Evolutionary conservation across 2,113 vertebrate species (phyloP), one percentile per base, ranked within the genome.

Genomic region (Leucoraja erinaceus): DNA sequence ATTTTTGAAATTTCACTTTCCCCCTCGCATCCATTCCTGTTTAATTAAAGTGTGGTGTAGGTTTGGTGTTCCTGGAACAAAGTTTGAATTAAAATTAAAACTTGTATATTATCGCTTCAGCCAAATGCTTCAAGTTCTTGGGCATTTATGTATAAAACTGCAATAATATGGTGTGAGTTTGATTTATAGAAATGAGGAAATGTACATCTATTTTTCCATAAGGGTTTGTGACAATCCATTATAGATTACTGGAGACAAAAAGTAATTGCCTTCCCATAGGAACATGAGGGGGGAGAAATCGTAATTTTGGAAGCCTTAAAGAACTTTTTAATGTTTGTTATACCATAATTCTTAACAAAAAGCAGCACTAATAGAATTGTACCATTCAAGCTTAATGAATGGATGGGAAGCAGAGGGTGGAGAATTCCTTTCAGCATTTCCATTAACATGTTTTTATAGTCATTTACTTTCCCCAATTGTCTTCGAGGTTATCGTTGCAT

Each of bases 41-140:
- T 72, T 72, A 47, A 16, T 18, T 72, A 72, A 20, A 0, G 70
- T 72, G 70, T 72, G 70, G 70, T 20, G 16, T 22, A 1, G 68
- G 68, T 4, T 12, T 70, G 68, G 68, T 72, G 70, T 72, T 70
- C 3, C 20, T 20, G 70, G 70, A 72, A 72, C 70, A 72, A 5
- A n/a, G 22, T 16, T 56, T 83, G 54, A 86, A 63, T 63, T 31
- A 22, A 72, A 70, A 91, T 72, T 20, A 11, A 91, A 72, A 22
- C 33, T 54, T 47, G 59, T 25, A 22, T 20, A 6, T 86, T 86
- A 11, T 25, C 3, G 33, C 47, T 72, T 91, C 10, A 63, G 33
- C 33, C 66, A 91, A 16, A 72, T 91, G 20, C 28, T 72, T 91
- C 90, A 91, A 25, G 72, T 38, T 72, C 90, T 91, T 72, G 16